phyloP scores from a whole-genome alignment of 2,888 invertebrate genomes.

The Linyphia triangularis region DNA sequence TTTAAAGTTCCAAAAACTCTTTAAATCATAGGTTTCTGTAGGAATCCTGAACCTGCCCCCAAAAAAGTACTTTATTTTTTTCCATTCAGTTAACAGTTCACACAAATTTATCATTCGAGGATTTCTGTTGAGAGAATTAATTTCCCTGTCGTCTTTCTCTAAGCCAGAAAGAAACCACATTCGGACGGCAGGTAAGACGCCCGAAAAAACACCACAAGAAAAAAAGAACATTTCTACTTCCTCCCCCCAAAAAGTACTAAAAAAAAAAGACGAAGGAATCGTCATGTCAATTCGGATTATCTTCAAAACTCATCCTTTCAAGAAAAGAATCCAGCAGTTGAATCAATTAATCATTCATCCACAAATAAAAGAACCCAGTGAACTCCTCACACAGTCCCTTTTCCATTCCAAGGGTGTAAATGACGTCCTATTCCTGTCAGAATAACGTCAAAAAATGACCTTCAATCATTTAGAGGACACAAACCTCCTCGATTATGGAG shows the following conservation, averaged over 20 bases:
- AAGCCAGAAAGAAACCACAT: neutral
- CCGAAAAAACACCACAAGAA: neutral
- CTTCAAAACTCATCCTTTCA: slow-evolving; percentile 28
- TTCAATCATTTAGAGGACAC: slow-evolving; percentile 63
- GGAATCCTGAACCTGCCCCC: neutral
- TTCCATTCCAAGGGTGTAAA: slow-evolving; percentile 36
- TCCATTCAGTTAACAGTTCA: neutral
- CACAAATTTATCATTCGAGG: neutral
- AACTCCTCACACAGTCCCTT: neutral
- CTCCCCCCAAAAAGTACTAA: neutral
- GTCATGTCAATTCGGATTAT: slow-evolving; percentile 54
- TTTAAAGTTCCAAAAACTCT: neutral
- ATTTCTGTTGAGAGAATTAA: neutral
- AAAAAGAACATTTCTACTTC: neutral
- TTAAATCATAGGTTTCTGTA: neutral
- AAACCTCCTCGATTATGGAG: slow-evolving; percentile 52
- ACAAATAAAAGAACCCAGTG: slow-evolving; percentile 45
- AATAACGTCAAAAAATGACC: too few species aligned
- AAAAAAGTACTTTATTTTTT: neutral
- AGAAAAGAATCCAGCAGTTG: neutral
- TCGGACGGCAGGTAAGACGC: neutral
- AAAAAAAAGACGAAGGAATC: neutral
- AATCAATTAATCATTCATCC: slow-evolving; percentile 62
- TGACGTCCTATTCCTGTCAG: slow-evolving; percentile 49
- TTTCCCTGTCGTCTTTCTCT: neutral